Percentiles rank a stretch among this genome's conserved stretches.
Conservation (phyloP, 2,888 invertebrate genomes). For the Drosophila incognita region DNA sequence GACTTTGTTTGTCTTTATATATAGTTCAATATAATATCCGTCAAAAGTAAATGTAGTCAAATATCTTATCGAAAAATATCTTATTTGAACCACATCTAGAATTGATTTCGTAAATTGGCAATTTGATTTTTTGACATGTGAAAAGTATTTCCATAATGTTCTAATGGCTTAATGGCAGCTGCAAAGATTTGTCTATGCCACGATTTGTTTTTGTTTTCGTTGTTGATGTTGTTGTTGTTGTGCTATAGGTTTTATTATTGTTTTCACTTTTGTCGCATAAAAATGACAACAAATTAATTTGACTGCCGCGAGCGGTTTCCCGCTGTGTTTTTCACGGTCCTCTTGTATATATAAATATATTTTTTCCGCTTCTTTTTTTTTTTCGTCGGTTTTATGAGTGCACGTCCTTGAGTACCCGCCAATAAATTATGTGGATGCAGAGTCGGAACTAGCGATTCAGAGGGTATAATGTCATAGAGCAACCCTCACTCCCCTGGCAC, state of each 20-base stretch:
- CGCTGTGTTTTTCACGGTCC: slow-evolving; percentile 78
- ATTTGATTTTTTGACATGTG: background rate
- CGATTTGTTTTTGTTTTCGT: slow-evolving; percentile 26
- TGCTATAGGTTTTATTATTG: slow-evolving; percentile 57
- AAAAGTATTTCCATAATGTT: slow-evolving; percentile 1
- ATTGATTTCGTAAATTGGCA: background rate
- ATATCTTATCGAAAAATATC: background rate
- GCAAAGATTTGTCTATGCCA: slow-evolving; percentile 38
- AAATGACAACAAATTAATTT: slow-evolving; percentile 82
- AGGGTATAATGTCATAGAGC: slow-evolving; percentile 66
- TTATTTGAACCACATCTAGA: background rate
- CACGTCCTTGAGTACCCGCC: slow-evolving; percentile 66
- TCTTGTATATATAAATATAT: slow-evolving; percentile 17
- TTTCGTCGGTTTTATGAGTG: slow-evolving; percentile 36
- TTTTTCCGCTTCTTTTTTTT: slow-evolving; percentile 25
- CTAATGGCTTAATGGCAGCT: slow-evolving; percentile 58
- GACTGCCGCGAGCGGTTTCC: slow-evolving; percentile 73
- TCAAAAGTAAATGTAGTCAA: background rate
- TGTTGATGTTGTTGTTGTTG: slow-evolving; percentile 19
- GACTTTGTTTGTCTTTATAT: rapidly evolving
- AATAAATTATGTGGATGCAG: slow-evolving; percentile 73
- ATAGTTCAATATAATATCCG: background rate
- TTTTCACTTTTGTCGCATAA: slow-evolving; percentile 80
- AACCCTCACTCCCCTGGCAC: slow-evolving; percentile 64
- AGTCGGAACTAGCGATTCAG: slow-evolving; percentile 29